Conservation (phyloP, 2,113 vertebrate genomes). For the Phycodurus eques region DNA sequence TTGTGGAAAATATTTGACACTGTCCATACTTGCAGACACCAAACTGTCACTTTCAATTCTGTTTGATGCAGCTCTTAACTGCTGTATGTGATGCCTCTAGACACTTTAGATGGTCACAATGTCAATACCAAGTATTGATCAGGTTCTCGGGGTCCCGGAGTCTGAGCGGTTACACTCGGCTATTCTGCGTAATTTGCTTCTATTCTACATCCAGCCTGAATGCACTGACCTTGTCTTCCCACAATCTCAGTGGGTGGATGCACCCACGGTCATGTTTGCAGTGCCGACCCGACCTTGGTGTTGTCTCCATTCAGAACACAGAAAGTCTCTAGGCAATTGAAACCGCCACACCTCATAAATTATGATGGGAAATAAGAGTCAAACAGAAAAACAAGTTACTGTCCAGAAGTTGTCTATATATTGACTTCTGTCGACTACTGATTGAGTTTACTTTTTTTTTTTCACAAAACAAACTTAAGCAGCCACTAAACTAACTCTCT, state of each 20-base stretch:
- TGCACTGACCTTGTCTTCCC: constrained; percentile 31
- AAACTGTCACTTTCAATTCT: not conserved
- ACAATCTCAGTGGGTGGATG: constrained; percentile 44
- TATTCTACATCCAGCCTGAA: constrained; percentile 19
- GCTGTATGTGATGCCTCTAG: not conserved
- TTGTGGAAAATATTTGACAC: not conserved
- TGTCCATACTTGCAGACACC: not conserved
- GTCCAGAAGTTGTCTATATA: constrained; percentile 2
- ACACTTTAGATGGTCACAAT: not conserved
- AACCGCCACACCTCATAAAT: constrained; percentile 50
- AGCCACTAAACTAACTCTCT: not conserved
- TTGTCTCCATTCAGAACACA: constrained; percentile 44
- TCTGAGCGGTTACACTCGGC: constrained; percentile 14
- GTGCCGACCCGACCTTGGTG: constrained; percentile 36
- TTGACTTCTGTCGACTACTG: not conserved
- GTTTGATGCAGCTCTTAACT: not conserved
- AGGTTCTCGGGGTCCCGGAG: not conserved
- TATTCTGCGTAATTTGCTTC: constrained; percentile 23
- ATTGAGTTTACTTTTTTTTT: constrained; percentile 4
- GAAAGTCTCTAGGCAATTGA: constrained; percentile 43
- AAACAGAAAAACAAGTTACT: constrained; percentile 12
- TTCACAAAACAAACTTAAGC: not conserved
- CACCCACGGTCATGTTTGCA: constrained; percentile 44
- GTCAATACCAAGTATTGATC: constrained; percentile 1
- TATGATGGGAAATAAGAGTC: constrained; percentile 20